A percentile compares a stretch with the other conserved stretches of the same genome.
These are phyloP conservation scores for Lepidochitona cinerea DNA, from an alignment of 2,888 invertebrate genomes.

Conservation along the genomic window DNA sequence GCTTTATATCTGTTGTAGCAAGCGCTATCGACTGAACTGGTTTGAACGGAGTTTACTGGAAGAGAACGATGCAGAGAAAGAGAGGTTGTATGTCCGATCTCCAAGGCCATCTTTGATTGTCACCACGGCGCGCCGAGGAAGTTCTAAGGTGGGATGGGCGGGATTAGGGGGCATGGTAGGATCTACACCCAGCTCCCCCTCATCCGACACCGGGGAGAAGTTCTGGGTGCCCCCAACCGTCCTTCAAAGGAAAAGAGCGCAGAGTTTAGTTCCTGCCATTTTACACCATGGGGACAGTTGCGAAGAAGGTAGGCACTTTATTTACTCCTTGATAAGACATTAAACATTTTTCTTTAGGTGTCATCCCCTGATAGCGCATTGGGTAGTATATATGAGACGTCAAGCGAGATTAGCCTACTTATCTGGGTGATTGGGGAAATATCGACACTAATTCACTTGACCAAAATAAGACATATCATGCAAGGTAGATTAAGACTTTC, in stretches of 20 bases:
- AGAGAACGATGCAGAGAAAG: slow-evolving; percentile 44
- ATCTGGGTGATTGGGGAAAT: too few species aligned
- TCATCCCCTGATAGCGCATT: too few species aligned
- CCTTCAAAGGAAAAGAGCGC: slow-evolving; percentile 59
- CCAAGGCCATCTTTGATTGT: slow-evolving; percentile 18
- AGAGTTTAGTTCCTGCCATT: slow-evolving; percentile 57
- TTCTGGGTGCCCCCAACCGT: slow-evolving; percentile 69
- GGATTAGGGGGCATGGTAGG: slow-evolving; percentile 46
- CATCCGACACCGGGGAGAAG: slow-evolving; percentile 49
- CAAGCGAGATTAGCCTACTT: too few species aligned
- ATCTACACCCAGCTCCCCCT: slow-evolving; percentile 56
- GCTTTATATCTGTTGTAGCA: slow-evolving; percentile 75
- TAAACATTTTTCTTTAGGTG: too few species aligned
- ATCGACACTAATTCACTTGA: too few species aligned
- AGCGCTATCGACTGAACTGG: slow-evolving; percentile 76
- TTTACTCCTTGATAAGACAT: too few species aligned
- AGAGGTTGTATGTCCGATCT: slow-evolving; percentile 7
- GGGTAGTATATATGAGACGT: too few species aligned
- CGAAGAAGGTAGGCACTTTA: slow-evolving; percentile 58
- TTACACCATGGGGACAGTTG: slow-evolving; percentile 36
- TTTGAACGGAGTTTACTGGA: slow-evolving; percentile 76
- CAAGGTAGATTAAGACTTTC: too few species aligned
- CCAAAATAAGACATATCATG: too few species aligned
- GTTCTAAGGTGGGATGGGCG: slow-evolving; percentile 40
- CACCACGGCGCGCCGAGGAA: slow-evolving; percentile 19